Base-by-base conservation (phyloP, 2,797 vertebrate genomes). In the Hippocampus kuda region DNA sequence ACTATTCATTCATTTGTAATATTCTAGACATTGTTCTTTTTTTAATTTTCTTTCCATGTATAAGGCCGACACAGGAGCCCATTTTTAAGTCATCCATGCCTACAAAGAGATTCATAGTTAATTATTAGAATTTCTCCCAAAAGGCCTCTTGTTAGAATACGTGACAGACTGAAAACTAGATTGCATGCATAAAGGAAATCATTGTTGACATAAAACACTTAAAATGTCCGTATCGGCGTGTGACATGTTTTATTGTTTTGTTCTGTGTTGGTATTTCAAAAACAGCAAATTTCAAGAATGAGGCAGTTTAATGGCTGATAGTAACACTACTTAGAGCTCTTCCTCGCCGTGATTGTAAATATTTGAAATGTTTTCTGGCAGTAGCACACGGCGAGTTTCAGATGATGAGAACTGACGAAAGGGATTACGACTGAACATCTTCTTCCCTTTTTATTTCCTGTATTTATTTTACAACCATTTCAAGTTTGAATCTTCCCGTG, bases 381-480 rank as follows among this genome's bases (percentile, higher is more conserved):
- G 22, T 57, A 26, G 10, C 54, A 57, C 26, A 10, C 53, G 12
- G 34, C 9, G 60, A 41, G 38, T 18, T 60, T 61, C 53, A 24
- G 8, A 12, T 61, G 34, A 61, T 34, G 15, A 61, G 2, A 13
- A 59, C 12, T 26, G 41, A 24, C 11, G 12, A 27, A 30, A 65
- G 16, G 44, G 44, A 18, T 38, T 24, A 18, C 16, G 16, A 48
- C 44, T 4, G 13, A 46, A 65, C 42, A 48, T 24, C 24, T 27
- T 24, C 24, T 27, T 65, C 22, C 24, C 34, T 44, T 74, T 49
- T 69, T 69, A 34, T 49, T 24, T 69, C 77, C 75, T 79, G 69
- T 81, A 83, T 84, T 83, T 84, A 81, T 84, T 81, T 78, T 49
- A 74, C 69, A 60, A 67, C 42, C n/a, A 38, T 69, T 71, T 77